Base-by-base conservation (phyloP, 2,888 invertebrate species). In the Thelaira solivaga region DNA sequence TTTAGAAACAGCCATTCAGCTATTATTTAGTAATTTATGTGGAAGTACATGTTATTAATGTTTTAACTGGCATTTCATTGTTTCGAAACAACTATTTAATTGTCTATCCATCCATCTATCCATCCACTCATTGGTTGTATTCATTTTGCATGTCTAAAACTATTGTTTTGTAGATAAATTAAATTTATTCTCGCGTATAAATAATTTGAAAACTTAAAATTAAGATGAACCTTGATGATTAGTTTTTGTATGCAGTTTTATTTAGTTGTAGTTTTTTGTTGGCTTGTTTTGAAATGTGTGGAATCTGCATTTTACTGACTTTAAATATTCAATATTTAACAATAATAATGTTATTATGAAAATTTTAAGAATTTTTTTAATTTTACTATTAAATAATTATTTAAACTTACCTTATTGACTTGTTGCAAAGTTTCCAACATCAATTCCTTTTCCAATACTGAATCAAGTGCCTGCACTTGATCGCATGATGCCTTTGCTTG, bases 401-500 rank as follows among this genome's bases (percentile, higher is more conserved):
- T 6, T 10, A 8, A 68, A 86, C 87, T 86, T 82, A 88, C 88
- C 87, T 83, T 85, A 90, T 92, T 91, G 89, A 94, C 94, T 90
- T 94, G 92, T 80, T 94, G 87, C 80, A 94, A 89, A 13, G 92
- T 94, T 85, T 94, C 94, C 74, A 93, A 90, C 77, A 93, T 92
- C 55, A 94, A 89, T 86, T 93, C 93, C 86, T 93, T 92, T 86
- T 93, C 93, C 53, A 92, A 89, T 89, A 92, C 91, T 34, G 92
- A 92, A 72, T 92, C 92, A 36, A 92, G 89, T 84, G 93, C 93
- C 84, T 94, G 93, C 65, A 94, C 90, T 88, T 94, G 94, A 84
- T 93, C 93, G 88, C 95, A 95, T 55, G 95, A 94, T 68, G 94
- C 93, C 80, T 94, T 93, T 39, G 95, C 95, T 80, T 95, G 92